phyloP scores from a whole-genome alignment of 2,888 invertebrate species.

The Caenorhabditis parvicauda region DNA sequence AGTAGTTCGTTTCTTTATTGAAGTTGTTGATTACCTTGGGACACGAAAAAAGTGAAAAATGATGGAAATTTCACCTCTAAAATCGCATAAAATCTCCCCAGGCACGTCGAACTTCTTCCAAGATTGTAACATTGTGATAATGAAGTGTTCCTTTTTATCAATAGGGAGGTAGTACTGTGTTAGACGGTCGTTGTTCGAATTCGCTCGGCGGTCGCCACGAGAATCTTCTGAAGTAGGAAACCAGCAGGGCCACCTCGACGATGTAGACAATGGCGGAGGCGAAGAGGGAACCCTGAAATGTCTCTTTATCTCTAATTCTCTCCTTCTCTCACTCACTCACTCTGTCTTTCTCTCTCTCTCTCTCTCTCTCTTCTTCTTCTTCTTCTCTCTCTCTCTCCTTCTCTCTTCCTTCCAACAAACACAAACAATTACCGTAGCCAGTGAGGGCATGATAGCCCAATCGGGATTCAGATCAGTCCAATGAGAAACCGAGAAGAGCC shows the following conservation, averaged over 20 bases:
- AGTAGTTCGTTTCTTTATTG: no score
- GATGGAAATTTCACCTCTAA: no score
- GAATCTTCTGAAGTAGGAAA: conserved; percentile 31
- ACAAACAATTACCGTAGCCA: conserved; percentile 38
- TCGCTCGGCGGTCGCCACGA: conserved; percentile 35
- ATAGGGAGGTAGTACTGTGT: no score
- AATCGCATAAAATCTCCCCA: no score
- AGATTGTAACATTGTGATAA: no score
- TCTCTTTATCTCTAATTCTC: neutral
- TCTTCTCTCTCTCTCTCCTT: neutral
- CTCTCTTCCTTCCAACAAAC: neutral
- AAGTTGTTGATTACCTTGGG: no score
- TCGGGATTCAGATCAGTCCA: conserved; percentile 50
- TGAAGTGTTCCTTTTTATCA: no score
- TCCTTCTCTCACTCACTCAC: no score
- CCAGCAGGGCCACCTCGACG: conserved; percentile 26
- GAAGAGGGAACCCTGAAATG: conserved; percentile 34
- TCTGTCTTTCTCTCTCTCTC: no score
- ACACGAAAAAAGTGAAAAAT: no score
- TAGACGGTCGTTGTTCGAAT: no score
- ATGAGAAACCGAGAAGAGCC: conserved; percentile 42
- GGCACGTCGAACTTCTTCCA: no score
- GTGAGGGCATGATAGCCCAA: conserved; percentile 45
- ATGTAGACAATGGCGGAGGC: conserved; percentile 26
- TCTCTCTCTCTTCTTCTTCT: neutral